phyloP scores from a whole-genome alignment of 2,797 vertebrate genomes.

The Poecile montanus region DNA sequence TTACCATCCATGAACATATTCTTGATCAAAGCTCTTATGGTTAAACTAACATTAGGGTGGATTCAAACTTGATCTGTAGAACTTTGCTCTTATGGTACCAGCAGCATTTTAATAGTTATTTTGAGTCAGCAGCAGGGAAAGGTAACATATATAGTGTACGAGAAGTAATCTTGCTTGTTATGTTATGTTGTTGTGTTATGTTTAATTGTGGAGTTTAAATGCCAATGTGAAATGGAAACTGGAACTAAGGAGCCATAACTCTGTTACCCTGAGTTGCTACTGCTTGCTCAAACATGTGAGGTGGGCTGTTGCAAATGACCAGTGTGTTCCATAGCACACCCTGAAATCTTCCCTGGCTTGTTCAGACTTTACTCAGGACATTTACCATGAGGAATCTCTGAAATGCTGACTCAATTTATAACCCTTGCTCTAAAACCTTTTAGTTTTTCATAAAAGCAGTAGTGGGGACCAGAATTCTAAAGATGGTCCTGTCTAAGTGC shows the following conservation, averaged over 20 bases:
- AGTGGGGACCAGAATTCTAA: background rate
- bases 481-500: background rate
- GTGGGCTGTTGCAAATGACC: background rate
- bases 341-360: background rate
- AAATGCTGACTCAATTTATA: background rate
- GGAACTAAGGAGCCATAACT: background rate
- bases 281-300: background rate
- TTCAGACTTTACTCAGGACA: background rate
- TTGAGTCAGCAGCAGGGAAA: background rate
- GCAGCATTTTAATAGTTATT: background rate
- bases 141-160: rapidly evolving
- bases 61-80: background rate
- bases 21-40: background rate
- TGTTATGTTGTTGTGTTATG: background rate
- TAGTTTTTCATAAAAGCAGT: background rate
- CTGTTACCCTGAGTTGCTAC: background rate
- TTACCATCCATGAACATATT: background rate
- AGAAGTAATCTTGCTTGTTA: background rate
- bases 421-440: background rate
- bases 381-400: background rate
- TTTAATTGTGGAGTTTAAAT: background rate
- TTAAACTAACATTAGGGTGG: background rate
- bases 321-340: rapidly evolving
- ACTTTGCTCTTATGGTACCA: background rate
- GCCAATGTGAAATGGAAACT: background rate